Evolutionary conservation across 2,113 vertebrate genomes (phyloP).

Genomic region (Triplophysa siluroides): DNA sequence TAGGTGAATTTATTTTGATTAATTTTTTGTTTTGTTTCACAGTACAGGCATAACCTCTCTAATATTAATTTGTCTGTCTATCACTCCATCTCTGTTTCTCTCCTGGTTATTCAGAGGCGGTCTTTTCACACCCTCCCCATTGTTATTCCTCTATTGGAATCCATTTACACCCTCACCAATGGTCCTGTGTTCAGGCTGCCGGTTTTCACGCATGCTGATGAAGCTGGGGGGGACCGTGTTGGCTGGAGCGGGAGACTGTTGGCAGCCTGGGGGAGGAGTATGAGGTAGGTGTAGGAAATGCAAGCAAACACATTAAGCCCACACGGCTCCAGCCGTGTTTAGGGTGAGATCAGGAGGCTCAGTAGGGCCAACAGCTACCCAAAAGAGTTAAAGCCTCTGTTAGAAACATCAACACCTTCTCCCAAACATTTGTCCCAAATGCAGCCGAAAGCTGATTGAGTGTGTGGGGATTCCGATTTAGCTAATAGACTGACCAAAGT

Average conservation of each 20-base stretch:
- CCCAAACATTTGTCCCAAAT: conserved; percentile 42
- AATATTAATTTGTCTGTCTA: neutral
- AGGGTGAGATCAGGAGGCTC: conserved; percentile 31
- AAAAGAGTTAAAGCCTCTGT: conserved; percentile 30
- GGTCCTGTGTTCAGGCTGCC: conserved; percentile 34
- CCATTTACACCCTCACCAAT: conserved; percentile 42
- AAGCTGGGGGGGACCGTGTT: conserved; percentile 39
- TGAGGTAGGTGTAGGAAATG: conserved; percentile 37
- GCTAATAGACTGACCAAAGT: conserved; percentile 27
- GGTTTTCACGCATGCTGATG: conserved; percentile 50
- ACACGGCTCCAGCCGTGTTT: conserved; percentile 29
- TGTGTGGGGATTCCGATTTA: conserved; percentile 12
- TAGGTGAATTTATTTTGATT: neutral
- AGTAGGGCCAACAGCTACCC: conserved; percentile 3
- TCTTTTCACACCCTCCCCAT: conserved; percentile 44
- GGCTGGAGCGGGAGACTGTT: conserved; percentile 40
- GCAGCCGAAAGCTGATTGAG: conserved; percentile 26
- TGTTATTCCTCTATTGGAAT: conserved; percentile 47
- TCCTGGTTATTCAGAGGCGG: conserved; percentile 20
- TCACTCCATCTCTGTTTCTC: conserved; percentile 15
- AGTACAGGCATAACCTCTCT: too few relatives aligned
- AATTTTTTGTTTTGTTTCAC: neutral
- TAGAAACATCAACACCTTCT: conserved; percentile 45
- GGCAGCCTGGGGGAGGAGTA: conserved; percentile 28
- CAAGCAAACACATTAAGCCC: conserved; percentile 43